Base-by-base conservation (phyloP, 64 coral and sea anemone genomes). In the Montipora efflorescens region DNA sequence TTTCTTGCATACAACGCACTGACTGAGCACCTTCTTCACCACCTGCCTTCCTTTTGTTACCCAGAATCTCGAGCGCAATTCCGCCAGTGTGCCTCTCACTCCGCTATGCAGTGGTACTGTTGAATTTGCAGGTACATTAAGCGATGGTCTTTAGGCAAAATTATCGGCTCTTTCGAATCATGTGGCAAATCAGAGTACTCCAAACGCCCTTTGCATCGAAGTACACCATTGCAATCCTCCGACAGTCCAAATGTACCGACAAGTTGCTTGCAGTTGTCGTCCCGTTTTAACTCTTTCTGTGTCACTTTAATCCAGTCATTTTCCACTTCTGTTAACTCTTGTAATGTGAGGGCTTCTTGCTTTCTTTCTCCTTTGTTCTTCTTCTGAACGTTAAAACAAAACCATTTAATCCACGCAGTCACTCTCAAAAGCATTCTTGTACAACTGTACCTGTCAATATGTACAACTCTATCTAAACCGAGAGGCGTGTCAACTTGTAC, bases 101-200 rank as follows among this genome's bases (percentile, higher is more conserved):
- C 93, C 87, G 23, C 87, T 18, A n/a, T 94, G 87, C 5, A 59
- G 47, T 90, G 87, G 45, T 87, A 94, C 19, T 94, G 36, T 81
- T 52, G 12, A 23, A 94, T 61, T 20, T 81, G 48, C 45, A 94
- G 48, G 52, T 67, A 64, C 45, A 88, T 95, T 11, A 95, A 46
- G 12, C 61, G 67, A 45, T 95, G 93, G 46, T 95, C 67, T 67
- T 74, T 80, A 66, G 88, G 87, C 25, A 95, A 86, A 12, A 95
- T 67, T 23, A 90, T 90, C 3, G 88, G 93, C 66, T 64, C 69
- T 10, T 90, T 90, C 15, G 88, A 43, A 28, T 90, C 74, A 44
- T 10, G 44, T 5, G 70, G 52, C 52, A 94, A 73, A 23, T 81
- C 67, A 5, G 93, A 25, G 64, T 94, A 59, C 19, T 51, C 87